Conservation (phyloP, 1,140 invertebrate genomes). For the Philotrypesis tridentata region DNA sequence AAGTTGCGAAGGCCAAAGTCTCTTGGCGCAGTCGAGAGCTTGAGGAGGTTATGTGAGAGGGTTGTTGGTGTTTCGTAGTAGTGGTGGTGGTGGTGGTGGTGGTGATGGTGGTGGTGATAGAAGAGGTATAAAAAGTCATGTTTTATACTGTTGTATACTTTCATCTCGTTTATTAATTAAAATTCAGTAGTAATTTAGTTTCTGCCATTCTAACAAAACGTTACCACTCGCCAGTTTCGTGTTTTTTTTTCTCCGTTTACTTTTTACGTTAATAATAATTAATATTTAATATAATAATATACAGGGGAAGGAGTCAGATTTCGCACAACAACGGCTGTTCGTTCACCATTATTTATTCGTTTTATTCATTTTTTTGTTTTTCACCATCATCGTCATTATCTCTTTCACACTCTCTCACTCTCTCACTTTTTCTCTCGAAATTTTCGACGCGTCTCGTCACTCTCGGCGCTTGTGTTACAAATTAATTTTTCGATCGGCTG, state of each 20-base stretch:
- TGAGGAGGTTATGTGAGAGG: not conserved
- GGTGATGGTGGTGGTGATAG: not conserved
- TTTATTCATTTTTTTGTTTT: constrained; percentile 41
- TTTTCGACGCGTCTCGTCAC: not conserved
- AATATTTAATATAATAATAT: constrained; percentile 71
- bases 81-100: no score
- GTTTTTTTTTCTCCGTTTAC: constrained; percentile 51
- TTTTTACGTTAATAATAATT: constrained; percentile 71
- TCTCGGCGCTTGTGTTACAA: constrained; percentile 47
- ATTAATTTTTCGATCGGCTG: constrained; percentile 28
- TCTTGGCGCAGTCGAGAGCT: not conserved
- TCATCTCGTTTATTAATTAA: constrained; percentile 75
- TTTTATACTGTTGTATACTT: constrained; percentile 71
- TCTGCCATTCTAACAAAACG: constrained; percentile 74
- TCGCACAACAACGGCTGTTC: constrained; percentile 40
- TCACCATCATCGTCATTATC: no score
- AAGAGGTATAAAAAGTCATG: constrained; percentile 61
- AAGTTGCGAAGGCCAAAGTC: not conserved
- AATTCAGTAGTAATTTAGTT: constrained; percentile 75
- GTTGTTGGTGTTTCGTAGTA: not conserved
- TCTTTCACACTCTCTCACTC: no score
- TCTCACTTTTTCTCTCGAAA: constrained; percentile 21
- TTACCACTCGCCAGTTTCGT: constrained; percentile 68
- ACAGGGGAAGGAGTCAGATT: constrained; percentile 59
- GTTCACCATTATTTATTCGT: constrained; percentile 43